Percentiles rank a stretch among this genome's conserved stretches.
Evolutionary conservation across 1,140 invertebrate genomes (phyloP).

Genomic region (Neodiprion virginianus): DNA sequence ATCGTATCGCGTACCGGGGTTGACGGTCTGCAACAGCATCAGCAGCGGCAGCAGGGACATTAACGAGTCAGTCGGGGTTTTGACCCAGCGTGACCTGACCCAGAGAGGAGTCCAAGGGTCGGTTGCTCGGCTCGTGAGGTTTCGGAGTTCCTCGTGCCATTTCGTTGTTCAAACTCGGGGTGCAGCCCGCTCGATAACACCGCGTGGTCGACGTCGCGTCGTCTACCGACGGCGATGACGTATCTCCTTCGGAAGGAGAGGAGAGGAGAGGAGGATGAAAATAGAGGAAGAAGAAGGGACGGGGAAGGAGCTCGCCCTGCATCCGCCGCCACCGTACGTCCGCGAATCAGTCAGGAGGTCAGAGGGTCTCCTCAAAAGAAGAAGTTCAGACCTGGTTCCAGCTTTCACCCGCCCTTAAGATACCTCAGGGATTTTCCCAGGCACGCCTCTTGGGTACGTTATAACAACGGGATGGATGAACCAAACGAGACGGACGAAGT

Average conservation of each 20-base stretch:
- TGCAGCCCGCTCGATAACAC: constrained; percentile 34
- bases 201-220: constrained; percentile 20
- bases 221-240: constrained; percentile 7
- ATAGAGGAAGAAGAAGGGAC: neutral
- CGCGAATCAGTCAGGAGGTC: no score
- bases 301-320: no score
- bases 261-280: neutral
- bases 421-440: no score
- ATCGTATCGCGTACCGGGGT: constrained; percentile 21
- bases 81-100: constrained; percentile 53
- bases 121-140: constrained; percentile 19
- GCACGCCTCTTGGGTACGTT: no score
- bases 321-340: no score
- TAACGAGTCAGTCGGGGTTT: constrained; percentile 44
- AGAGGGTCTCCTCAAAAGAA: no score
- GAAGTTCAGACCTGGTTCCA: no score
- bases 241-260: neutral
- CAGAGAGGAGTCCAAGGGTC: constrained; percentile 38
- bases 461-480: no score
- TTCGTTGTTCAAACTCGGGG: constrained; percentile 26
- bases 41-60: constrained; percentile 26
- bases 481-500: no score
- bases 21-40: no score
- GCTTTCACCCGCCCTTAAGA: no score
- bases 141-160: constrained; percentile 31